Percentiles rank a stretch among this genome's conserved stretches.
phyloP scores from a whole-genome alignment of 2,888 invertebrate genomes.

The Netelia fuscicornis region DNA sequence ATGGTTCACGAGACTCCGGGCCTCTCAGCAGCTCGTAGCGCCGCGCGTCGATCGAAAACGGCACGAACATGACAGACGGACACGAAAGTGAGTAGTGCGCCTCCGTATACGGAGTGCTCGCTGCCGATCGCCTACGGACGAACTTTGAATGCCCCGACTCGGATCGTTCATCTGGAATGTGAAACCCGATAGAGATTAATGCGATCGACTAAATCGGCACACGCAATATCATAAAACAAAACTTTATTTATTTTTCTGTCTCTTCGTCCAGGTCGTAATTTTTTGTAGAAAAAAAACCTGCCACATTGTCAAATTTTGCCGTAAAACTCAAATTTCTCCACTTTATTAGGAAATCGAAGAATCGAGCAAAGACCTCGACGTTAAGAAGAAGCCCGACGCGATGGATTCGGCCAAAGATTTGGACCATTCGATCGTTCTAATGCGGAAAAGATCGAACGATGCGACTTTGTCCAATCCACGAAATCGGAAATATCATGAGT shows the following conservation, averaged over 20 bases:
- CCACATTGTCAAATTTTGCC: background rate
- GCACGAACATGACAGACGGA: conserved; percentile 23
- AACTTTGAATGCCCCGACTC: background rate
- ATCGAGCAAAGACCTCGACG: background rate
- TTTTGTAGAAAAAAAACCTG: background rate
- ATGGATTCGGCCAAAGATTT: background rate
- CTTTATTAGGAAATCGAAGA: conserved; percentile 23
- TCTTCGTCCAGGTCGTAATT: background rate
- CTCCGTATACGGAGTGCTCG: conserved; percentile 14
- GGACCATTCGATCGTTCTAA: background rate
- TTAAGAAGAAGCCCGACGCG: background rate
- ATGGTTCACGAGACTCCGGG: too few relatives aligned
- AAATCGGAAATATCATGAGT: background rate
- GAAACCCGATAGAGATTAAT: too few relatives aligned
- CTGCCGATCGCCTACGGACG: background rate
- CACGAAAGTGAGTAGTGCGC: background rate
- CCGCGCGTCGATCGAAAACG: conserved; percentile 15
- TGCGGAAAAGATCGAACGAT: background rate
- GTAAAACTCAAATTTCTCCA: background rate
- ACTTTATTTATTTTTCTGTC: too few relatives aligned
- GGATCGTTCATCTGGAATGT: too few relatives aligned
- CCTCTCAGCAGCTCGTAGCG: too few relatives aligned
- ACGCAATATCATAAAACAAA: too few relatives aligned
- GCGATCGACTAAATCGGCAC: too few relatives aligned
- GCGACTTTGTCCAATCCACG: background rate